Base-by-base conservation (phyloP, 2,113 vertebrate species). In the Chrysemys picta region DNA sequence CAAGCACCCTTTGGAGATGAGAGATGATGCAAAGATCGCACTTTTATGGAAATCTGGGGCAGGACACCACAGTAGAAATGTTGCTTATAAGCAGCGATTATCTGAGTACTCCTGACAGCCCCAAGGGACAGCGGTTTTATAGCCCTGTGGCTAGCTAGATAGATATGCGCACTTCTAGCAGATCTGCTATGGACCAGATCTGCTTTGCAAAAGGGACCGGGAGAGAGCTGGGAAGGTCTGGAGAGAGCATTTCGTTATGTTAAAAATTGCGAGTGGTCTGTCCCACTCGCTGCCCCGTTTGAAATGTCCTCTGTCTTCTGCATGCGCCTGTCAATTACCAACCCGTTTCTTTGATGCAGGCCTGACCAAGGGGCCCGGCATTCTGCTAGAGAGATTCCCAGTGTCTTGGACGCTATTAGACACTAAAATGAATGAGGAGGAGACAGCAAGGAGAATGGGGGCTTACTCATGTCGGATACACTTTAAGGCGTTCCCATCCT, bases 1-100 rank as follows among this genome's bases (percentile, higher is more conserved):
- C 98, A 98, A 99, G 99, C 97, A 98, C 98, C 97, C 98, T 99
- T 98, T 98, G 94, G 98, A 98, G 98, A 98, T 97, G 97, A 90
- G 56, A 87, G 97, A 97, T 95, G 97, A 97, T 97, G 97, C 94
- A 62, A 94, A 97, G 97, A 97, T 92, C 92, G 94, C 89, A 90
- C 95, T 93, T 98, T 98, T 97, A 98, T 98, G 98, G 94, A 98
- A 98, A 98, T 98, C 97, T 94, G 85, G 93, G 95, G 93, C 98
- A 97, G 97, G 96, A 97, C 97, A 93, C 91, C 49, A 76, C 93
- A 47, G 95, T 93, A 93, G 90, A 52, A 54, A 95, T 82, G 96
- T 96, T 89, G 92, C 89, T 94, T 92, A 80, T 87, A 85, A 93
- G 87, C 88, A 69, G 87, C 76, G 59, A 92, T 80, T 45, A 88